Evolutionary conservation across 2,888 invertebrate species (phyloP).

Genomic region (Lycaena phlaeas): DNA sequence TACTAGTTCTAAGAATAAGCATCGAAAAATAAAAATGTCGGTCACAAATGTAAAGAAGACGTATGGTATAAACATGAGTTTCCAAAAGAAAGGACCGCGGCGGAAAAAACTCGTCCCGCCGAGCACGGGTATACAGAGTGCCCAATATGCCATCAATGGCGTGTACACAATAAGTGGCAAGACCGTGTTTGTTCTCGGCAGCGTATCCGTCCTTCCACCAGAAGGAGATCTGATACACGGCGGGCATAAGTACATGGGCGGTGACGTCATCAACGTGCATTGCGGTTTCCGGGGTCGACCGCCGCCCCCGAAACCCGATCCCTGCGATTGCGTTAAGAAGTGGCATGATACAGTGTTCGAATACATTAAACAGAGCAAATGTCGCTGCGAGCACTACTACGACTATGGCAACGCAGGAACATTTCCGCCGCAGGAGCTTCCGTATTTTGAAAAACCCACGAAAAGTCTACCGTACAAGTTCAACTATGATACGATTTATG

Average conservation of each 20-base stretch:
- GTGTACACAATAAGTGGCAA: conserved; percentile 38
- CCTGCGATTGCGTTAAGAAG: conserved; percentile 46
- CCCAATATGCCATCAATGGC: conserved; percentile 46
- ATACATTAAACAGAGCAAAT: conserved; percentile 44
- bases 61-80: conserved; percentile 40
- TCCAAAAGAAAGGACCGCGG: conserved; percentile 20
- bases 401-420: conserved; percentile 47
- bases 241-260: conserved; percentile 32
- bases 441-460: conserved; percentile 47
- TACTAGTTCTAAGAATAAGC: conserved; percentile 22
- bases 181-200: conserved; percentile 38
- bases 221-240: conserved; percentile 52
- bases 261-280: conserved; percentile 39
- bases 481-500: conserved; percentile 50
- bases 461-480: conserved; percentile 31
- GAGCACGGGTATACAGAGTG: conserved; percentile 36
- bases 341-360: conserved; percentile 40
- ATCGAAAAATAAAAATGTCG: conserved; percentile 28
- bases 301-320: conserved; percentile 31
- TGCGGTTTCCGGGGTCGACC: conserved; percentile 38
- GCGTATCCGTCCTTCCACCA: conserved; percentile 36
- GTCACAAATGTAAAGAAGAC: conserved; percentile 34
- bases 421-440: conserved; percentile 41
- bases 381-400: conserved; percentile 45
- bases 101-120: conserved; percentile 38